These are phyloP conservation scores for Ptychobarbus kaznakovi DNA, from an alignment of 2,797 vertebrate species.

Conservation along the genomic window DNA sequence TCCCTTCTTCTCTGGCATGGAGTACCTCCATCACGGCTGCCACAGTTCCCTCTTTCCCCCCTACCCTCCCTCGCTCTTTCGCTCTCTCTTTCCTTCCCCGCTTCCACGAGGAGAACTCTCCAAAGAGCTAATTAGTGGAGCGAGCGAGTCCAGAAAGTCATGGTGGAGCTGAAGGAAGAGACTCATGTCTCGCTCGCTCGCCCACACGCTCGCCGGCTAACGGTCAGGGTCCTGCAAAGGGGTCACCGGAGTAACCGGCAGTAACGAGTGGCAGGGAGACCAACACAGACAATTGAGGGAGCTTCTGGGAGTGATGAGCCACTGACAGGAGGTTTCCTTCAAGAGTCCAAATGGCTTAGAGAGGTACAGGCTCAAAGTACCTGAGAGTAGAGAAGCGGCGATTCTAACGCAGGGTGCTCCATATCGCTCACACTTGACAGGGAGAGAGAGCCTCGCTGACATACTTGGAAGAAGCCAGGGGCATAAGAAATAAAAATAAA, in stretches of 20 bases:
- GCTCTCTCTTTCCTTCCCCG: constrained; percentile 75
- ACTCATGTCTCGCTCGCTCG: constrained; percentile 69
- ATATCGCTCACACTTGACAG: background rate
- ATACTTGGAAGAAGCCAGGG: constrained; percentile 10
- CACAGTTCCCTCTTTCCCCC: constrained; percentile 61
- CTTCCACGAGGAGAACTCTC: constrained; percentile 97
- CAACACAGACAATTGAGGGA: constrained; percentile 93
- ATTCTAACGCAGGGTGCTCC: constrained; percentile 15
- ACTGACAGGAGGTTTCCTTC: constrained; percentile 75
- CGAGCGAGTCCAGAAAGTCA: constrained; percentile 93
- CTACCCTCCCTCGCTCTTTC: constrained; percentile 66
- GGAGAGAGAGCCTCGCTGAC: background rate
- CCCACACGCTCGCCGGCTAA: constrained; percentile 74
- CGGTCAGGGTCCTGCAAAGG: constrained; percentile 89
- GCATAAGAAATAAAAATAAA: background rate
- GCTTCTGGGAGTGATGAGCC: constrained; percentile 77
- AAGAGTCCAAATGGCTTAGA: constrained; percentile 9
- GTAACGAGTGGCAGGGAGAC: constrained; percentile 78
- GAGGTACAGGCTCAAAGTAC: constrained; percentile 13
- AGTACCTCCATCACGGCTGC: constrained; percentile 54
- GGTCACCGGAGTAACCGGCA: constrained; percentile 90
- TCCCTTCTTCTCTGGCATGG: constrained; percentile 65
- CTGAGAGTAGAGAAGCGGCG: background rate
- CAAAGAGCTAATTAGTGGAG: constrained; percentile 99
- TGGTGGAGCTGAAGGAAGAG: constrained; percentile 90